phyloP scores from a whole-genome alignment of 30 jellyfish, hydroid and myxozoan genomes.

The Mastigias papua region DNA sequence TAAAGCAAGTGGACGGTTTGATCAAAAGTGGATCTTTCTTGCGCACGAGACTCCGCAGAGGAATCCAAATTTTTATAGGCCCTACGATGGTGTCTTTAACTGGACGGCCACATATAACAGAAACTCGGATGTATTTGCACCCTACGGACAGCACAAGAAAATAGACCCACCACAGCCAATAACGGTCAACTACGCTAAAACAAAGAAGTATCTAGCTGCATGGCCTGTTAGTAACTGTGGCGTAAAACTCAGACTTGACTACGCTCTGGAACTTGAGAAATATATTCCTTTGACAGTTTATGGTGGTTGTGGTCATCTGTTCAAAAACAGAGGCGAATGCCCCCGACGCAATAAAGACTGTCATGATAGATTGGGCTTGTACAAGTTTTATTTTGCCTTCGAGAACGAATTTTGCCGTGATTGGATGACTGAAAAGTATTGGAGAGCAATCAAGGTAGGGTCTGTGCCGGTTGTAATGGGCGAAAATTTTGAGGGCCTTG shows the following conservation, averaged over 20 bases:
- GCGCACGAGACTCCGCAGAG: slow-evolving; percentile 32
- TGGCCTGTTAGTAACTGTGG: slow-evolving; percentile 86
- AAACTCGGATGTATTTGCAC: slow-evolving; percentile 16
- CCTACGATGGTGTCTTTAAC: slow-evolving; percentile 32
- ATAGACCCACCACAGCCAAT: not conserved
- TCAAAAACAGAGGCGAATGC: slow-evolving; percentile 75
- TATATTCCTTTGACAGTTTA: slow-evolving; percentile 80
- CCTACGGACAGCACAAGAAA: slow-evolving; percentile 7
- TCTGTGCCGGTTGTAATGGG: slow-evolving; percentile 81
- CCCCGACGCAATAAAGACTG: slow-evolving; percentile 50
- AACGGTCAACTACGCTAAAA: not conserved
- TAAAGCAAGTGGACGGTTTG: not conserved
- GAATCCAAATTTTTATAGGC: not conserved
- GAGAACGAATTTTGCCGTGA: slow-evolving; percentile 88
- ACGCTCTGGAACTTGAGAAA: slow-evolving; percentile 76
- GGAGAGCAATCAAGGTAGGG: not conserved
- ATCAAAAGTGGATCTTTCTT: slow-evolving; percentile 46
- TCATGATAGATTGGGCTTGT: slow-evolving; percentile 18
- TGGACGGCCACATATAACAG: slow-evolving; percentile 53
- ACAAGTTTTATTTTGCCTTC: slow-evolving; percentile 83
- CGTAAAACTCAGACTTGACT: slow-evolving; percentile 30
- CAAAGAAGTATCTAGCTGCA: slow-evolving; percentile 36
- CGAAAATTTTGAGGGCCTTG: slow-evolving; percentile 50
- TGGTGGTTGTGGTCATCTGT: slow-evolving; percentile 76
- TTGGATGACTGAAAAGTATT: slow-evolving; percentile 87